Percentiles rank a stretch among this genome's conserved stretches.
Evolutionary conservation across 1,140 invertebrate genomes (phyloP).

Genomic region (Mactra quadrangularis): DNA sequence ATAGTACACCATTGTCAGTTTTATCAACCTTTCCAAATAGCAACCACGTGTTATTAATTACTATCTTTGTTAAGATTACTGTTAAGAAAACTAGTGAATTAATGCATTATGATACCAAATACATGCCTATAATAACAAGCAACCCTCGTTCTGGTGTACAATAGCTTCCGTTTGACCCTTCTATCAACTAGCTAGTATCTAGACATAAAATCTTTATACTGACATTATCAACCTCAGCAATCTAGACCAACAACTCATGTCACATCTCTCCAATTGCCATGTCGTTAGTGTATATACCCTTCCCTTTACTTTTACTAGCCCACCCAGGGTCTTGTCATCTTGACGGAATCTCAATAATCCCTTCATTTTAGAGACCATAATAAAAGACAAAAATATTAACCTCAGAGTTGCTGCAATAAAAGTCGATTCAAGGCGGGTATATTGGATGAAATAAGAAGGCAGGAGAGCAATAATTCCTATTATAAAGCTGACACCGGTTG

Average conservation of each 20-base stretch:
- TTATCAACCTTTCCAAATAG: no score
- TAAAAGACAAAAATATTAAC: slow-evolving; percentile 37
- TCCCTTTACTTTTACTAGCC: not conserved
- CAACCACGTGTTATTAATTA: no score
- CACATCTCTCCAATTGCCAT: slow-evolving; percentile 20
- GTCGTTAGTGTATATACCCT: slow-evolving; percentile 27
- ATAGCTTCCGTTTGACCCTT: slow-evolving; percentile 26
- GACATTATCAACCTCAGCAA: slow-evolving; percentile 33
- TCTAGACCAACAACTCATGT: slow-evolving; percentile 29
- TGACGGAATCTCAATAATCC: slow-evolving; percentile 10
- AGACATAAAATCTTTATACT: slow-evolving; percentile 18
- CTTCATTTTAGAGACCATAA: slow-evolving; percentile 3
- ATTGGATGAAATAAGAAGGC: slow-evolving; percentile 25
- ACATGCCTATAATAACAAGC: no score
- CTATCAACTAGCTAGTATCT: slow-evolving; percentile 10
- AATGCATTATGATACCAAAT: no score
- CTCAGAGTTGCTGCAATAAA: slow-evolving; percentile 21
- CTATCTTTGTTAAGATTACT: no score
- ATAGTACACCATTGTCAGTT: no score
- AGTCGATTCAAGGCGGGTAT: slow-evolving; percentile 19
- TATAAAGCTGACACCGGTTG: slow-evolving; percentile 17
- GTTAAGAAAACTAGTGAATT: no score
- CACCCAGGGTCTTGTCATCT: not conserved
- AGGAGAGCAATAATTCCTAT: slow-evolving; percentile 6
- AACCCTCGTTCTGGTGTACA: not conserved